Percentiles rank a stretch among this genome's conserved stretches.
Conservation (phyloP, 2,797 vertebrate genomes). For the Sciurus vulgaris region DNA sequence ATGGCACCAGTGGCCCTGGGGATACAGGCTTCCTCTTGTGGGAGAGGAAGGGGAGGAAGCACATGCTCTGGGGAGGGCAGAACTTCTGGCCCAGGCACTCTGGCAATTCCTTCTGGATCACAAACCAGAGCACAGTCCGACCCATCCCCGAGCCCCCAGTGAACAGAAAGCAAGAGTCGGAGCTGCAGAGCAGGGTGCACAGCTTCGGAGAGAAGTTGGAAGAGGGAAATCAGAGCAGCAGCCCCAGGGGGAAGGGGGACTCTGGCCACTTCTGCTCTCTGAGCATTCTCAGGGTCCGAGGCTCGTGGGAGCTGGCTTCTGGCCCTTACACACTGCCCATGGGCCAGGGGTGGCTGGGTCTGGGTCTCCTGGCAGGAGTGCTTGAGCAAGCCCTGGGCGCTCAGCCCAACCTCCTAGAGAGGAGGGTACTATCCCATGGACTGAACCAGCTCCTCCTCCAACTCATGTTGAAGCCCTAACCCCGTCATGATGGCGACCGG, state of each 20-base stretch:
- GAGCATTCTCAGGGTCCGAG: not conserved
- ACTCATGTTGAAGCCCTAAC: not conserved
- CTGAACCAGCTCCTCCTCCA: not conserved
- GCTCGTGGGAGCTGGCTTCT: not conserved
- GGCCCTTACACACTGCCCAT: not conserved
- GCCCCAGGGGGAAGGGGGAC: not conserved
- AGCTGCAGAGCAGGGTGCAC: not conserved
- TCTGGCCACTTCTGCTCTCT: not conserved
- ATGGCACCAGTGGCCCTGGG: not conserved
- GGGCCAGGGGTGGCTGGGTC: not conserved
- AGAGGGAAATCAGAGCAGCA: not conserved
- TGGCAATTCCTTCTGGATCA: not conserved
- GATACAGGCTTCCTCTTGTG: not conserved
- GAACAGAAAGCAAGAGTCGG: not conserved
- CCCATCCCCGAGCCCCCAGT: no score
- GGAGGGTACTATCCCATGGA: not conserved
- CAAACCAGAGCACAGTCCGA: not conserved
- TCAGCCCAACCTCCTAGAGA: not conserved
- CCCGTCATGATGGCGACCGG: not conserved
- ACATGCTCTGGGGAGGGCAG: not conserved
- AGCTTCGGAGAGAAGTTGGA: not conserved
- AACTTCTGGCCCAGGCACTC: not conserved
- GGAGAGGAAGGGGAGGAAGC: not conserved
- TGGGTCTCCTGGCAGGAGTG: not conserved
- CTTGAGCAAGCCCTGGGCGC: not conserved